Percentiles rank a stretch among this genome's conserved stretches.
These are phyloP conservation scores for Benthosema pterotum DNA, from an alignment of 2,797 vertebrate species.

Conservation along the genomic window DNA sequence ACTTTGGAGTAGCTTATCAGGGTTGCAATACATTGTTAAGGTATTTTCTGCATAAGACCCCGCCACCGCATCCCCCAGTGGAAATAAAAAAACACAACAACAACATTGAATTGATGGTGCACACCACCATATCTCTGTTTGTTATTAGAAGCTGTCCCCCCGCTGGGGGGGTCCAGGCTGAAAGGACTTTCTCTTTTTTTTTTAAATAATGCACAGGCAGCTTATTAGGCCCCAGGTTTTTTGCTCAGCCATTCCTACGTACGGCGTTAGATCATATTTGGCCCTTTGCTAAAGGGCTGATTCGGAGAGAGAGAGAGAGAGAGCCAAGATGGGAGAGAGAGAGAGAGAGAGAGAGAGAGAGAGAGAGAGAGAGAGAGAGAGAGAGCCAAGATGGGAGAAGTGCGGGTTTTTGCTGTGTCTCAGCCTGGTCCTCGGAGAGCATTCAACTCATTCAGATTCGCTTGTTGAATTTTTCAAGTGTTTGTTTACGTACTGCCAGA, in stretches of 20 bases:
- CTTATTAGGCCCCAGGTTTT: conserved; percentile 27
- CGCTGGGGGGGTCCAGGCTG: conserved; percentile 27
- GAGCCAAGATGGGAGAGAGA: too few species aligned
- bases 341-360: too few species aligned
- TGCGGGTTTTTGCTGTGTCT: conserved; percentile 20
- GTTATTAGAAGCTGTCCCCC: conserved; percentile 40
- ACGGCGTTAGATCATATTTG: conserved; percentile 29
- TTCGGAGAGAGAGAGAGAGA: too few species aligned
- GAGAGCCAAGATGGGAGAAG: conserved; percentile 25
- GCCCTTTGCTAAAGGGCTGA: conserved; percentile 26
- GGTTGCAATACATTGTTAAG: conserved; percentile 52
- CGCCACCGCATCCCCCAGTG: conserved; percentile 58
- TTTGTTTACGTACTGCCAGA: conserved; percentile 64
- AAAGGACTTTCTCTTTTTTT: too few species aligned
- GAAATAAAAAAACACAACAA: conserved; percentile 57
- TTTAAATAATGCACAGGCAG: conserved; percentile 41
- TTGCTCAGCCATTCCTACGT: conserved; percentile 28
- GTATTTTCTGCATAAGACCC: conserved; percentile 51
- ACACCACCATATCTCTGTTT: conserved; percentile 31
- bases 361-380: too few species aligned
- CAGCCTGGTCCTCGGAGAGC: conserved; percentile 41
- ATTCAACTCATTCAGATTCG: conserved; percentile 62
- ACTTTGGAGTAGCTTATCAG: conserved; percentile 68
- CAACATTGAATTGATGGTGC: conserved; percentile 21
- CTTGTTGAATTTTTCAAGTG: conserved; percentile 71